Evolutionary conservation across 2,113 vertebrate genomes (phyloP), one percentile per base, ranked within the genome.

Genomic region (Serinus canaria): DNA sequence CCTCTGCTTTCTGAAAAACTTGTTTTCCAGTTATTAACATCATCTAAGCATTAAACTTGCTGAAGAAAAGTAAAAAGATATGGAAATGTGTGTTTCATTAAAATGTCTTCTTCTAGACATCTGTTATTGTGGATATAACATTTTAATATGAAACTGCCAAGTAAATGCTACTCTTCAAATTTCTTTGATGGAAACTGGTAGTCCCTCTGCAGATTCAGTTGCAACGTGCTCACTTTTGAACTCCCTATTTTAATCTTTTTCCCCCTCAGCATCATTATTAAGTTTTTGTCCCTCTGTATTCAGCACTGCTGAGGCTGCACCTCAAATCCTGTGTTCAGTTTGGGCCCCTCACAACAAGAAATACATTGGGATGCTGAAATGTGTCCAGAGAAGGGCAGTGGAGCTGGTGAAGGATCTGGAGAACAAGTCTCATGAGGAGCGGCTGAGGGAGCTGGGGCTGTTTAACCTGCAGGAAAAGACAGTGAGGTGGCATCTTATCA

Each of bases 321-420:
- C 9, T 46, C 28, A 52, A 39, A 67, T n/a, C 19, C 23, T 52
- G 44, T 52, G 19, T 7, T 33, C 7, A 17, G 1, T 67, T 67
- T 52, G 37, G 37, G 7, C 13, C 13, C 13, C 19, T 59, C 19
- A 30, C 23, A n/a, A 28, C 8, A 37, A 15, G 15, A 67, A 81
- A 39, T 15, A 52, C 13, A 21, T 14, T 66, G 23, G 8, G 15
- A 7, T 46, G 37, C 37, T 81, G 33, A 35, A 59, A 5, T 1
- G 0, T 28, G 8, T n/a, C 18, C 19, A 39, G 44, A n/a, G 60
- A 33, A 37, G 18, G 50, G 37, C 18, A 52, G 52, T 0, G 0
- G 33, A 43, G 27, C 4, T 33, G 22, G 15, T 33, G 44, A 52
- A 74, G 27, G 31, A 3, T 67, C 44, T 74, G 37, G 33, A 66